These are phyloP conservation scores for Drosophila prosaltans DNA, from an alignment of 1,140 invertebrate genomes.

Conservation along the genomic window DNA sequence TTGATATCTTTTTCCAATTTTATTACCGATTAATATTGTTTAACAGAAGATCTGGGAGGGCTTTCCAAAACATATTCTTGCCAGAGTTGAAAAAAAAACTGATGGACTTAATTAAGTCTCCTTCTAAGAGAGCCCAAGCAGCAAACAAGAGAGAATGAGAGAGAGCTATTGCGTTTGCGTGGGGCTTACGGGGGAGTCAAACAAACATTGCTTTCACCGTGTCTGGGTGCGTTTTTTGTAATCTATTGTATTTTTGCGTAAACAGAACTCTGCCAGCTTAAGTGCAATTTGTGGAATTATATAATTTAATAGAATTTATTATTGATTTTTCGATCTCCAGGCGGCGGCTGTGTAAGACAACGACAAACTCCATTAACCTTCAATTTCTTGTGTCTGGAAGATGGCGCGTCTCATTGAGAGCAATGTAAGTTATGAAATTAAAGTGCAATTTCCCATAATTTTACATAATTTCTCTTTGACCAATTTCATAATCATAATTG, in stretches of 20 bases:
- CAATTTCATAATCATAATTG: constrained; percentile 53
- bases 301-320: constrained; percentile 45
- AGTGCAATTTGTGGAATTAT: constrained; percentile 43
- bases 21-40: background rate
- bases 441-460: constrained; percentile 32
- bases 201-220: constrained; percentile 59
- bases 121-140: background rate
- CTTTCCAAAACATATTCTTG: background rate
- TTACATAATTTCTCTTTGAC: constrained; percentile 58
- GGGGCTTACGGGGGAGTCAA: constrained; percentile 33
- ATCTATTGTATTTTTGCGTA: constrained; percentile 28
- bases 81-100: constrained; percentile 14
- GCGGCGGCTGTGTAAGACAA: constrained; percentile 1
- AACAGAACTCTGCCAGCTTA: constrained; percentile 39
- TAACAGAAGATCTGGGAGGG: background rate
- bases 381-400: constrained; percentile 20
- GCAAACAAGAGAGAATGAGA: constrained; percentile 17
- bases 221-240: constrained; percentile 26
- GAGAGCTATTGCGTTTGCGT: constrained; percentile 35
- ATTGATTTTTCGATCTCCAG: constrained; percentile 33
- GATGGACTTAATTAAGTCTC: background rate
- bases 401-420: constrained; percentile 73
- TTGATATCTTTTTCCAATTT: too few species aligned
- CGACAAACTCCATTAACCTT: constrained; percentile 20
- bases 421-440: constrained; percentile 68